Percentiles rank a stretch among this genome's conserved stretches.
phyloP scores from a whole-genome alignment of 2,888 invertebrate species.

The Ormyrus pomaceus region DNA sequence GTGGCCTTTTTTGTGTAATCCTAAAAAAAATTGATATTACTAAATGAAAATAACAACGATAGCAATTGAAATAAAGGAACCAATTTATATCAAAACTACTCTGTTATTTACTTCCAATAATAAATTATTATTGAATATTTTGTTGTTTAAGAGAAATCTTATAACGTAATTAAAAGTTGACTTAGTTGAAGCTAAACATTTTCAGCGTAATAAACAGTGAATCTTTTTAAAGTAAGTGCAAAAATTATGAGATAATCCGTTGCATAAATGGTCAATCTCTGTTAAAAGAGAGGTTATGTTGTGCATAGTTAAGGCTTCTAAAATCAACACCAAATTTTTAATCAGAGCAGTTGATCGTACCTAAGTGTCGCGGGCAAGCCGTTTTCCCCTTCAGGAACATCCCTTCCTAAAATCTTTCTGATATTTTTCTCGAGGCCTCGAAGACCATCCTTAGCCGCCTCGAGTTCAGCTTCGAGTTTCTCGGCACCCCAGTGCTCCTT shows the following conservation, averaged over 20 bases:
- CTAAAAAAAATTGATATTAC: conserved; percentile 58
- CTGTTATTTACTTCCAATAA: too few relatives aligned
- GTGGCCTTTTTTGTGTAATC: conserved; percentile 68
- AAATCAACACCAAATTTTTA: background rate
- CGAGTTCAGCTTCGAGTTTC: conserved; percentile 71
- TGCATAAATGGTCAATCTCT: background rate
- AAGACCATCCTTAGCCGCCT: conserved; percentile 72
- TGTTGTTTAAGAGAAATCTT: too few relatives aligned
- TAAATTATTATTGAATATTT: too few relatives aligned
- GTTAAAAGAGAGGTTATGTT: background rate
- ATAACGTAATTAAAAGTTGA: too few relatives aligned
- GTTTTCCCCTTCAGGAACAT: conserved; percentile 73
- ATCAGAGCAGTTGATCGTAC: conserved; percentile 10
- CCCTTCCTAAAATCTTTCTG: conserved; percentile 73
- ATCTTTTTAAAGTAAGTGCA: too few relatives aligned
- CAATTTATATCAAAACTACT: too few relatives aligned
- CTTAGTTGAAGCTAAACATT: too few relatives aligned
- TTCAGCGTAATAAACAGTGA: too few relatives aligned
- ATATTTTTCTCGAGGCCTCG: conserved; percentile 72
- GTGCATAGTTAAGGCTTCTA: background rate
- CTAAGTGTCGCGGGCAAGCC: conserved; percentile 45
- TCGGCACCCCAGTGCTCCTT: conserved; percentile 72
- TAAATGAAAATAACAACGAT: too few relatives aligned
- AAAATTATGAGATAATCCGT: too few relatives aligned
- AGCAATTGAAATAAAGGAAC: too few relatives aligned